Conservation (phyloP, 2,113 vertebrate species). For the Bettongia penicillata region DNA sequence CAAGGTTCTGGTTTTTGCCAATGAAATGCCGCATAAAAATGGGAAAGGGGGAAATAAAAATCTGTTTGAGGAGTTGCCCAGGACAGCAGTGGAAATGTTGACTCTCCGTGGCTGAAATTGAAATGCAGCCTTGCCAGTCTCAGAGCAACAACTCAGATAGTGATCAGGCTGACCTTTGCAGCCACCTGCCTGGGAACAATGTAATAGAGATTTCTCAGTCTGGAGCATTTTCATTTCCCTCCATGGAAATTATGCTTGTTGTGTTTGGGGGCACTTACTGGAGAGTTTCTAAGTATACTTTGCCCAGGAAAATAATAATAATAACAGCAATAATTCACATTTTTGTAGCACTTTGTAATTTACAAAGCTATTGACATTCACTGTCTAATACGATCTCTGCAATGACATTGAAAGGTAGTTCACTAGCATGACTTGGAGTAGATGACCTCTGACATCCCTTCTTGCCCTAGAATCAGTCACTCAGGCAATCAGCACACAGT, state of each 20-base stretch:
- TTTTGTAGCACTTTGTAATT: background rate
- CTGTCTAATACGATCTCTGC: background rate
- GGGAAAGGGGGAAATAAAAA: background rate
- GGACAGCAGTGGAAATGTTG: background rate
- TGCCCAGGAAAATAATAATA: background rate
- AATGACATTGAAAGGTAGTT: background rate
- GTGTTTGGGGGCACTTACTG: background rate
- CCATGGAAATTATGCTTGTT: background rate
- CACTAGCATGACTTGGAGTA: background rate
- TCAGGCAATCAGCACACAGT: background rate
- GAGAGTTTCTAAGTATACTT: background rate
- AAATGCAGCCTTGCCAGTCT: background rate
- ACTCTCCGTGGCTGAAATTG: background rate
- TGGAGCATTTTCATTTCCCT: background rate
- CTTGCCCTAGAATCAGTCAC: background rate
- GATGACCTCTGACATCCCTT: background rate
- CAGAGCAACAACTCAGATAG: background rate
- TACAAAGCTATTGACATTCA: background rate
- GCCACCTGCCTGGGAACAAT: background rate
- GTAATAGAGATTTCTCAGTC: background rate
- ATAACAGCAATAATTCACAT: background rate
- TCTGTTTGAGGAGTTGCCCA: background rate
- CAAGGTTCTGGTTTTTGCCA: background rate
- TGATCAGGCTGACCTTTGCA: background rate
- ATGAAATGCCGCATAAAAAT: background rate